Evolutionary conservation across 2,888 invertebrate species (phyloP), one percentile per base, ranked within the genome.

Genomic region (Galeopsomyia nigrocyanea): DNA sequence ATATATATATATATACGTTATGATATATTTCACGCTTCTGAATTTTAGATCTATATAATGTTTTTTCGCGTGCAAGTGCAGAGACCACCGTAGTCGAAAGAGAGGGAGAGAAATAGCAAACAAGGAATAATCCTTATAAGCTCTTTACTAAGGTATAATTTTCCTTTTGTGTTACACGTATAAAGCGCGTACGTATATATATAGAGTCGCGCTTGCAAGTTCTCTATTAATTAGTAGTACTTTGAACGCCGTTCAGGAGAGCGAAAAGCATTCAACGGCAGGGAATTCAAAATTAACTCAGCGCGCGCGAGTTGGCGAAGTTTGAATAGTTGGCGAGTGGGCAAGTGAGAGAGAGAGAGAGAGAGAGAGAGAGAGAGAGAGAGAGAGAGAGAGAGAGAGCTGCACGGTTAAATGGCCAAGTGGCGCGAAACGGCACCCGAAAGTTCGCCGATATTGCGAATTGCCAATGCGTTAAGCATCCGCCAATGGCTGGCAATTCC

Each of bases 401-500:
- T 51, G 31, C 19, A 13, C 50, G 31, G 19, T 39, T 39, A 64
- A 64, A 64, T 53, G 63, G 62, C 46, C 58, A 31, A 49, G 46
- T n/a, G 53, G 53, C 39, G 65, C 26, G 22, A 66, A 66, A 57
- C 47, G 65, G 57, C 26, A 26, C 55, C 16, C 21, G 22, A 69
- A 69, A 55, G 31, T 65, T 61, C 70, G 58, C 58, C 71, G 73
- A 73, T 76, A 77, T 77, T 76, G 72, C 75, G 75, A 73, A 77
- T 78, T 77, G 78, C 71, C 71, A 71, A 71, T 73, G 75, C 77
- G 75, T 77, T 79, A 78, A 77, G 76, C 73, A 73, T 77, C 75
- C 75, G 76, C 71, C 74, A 77, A 78, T 75, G 78, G 74, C 17
- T 74, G 66, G 76, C 78, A 76, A 78, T 78, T 78, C 26, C 17